A percentile compares a stretch with the other conserved stretches of the same genome.
These are phyloP conservation scores for Nycticebus coucang DNA, from an alignment of 2,113 vertebrate genomes.

Conservation along the genomic window DNA sequence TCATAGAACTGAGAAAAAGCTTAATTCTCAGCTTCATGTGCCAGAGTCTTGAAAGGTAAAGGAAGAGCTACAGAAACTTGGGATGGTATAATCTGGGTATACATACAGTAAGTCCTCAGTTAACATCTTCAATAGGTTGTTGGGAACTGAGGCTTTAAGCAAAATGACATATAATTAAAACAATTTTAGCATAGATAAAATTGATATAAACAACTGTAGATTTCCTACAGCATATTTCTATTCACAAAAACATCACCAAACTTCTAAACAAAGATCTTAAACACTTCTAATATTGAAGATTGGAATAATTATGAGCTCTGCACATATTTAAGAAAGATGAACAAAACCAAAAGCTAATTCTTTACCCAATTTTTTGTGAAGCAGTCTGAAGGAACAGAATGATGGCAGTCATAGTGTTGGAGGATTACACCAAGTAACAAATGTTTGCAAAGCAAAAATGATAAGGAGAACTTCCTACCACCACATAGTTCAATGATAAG, in stretches of 20 bases:
- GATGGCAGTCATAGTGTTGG: not conserved
- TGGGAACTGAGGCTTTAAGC: not conserved
- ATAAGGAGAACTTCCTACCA: not conserved
- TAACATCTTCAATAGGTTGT: not conserved
- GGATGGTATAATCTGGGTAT: not conserved
- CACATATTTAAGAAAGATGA: not conserved
- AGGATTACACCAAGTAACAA: not conserved
- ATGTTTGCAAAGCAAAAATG: not conserved
- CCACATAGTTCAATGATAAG: not conserved
- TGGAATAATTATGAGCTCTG: not conserved
- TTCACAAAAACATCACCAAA: not conserved
- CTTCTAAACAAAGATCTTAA: not conserved
- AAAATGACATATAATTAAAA: not conserved
- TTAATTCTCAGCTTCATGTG: not conserved
- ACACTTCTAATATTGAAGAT: not conserved
- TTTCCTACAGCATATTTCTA: not conserved
- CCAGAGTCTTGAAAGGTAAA: not conserved
- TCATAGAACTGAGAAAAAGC: conserved; percentile 12
- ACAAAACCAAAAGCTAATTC: not conserved
- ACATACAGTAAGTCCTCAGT: not conserved
- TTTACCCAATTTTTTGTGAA: not conserved
- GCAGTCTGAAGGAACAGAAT: not conserved
- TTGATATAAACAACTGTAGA: not conserved
- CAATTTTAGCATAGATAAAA: not conserved
- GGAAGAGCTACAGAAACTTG: not conserved